Percentiles rank a stretch among this genome's conserved stretches.
phyloP scores from a whole-genome alignment of 2,797 vertebrate species.

The Acrocephalus scirpaceus region DNA sequence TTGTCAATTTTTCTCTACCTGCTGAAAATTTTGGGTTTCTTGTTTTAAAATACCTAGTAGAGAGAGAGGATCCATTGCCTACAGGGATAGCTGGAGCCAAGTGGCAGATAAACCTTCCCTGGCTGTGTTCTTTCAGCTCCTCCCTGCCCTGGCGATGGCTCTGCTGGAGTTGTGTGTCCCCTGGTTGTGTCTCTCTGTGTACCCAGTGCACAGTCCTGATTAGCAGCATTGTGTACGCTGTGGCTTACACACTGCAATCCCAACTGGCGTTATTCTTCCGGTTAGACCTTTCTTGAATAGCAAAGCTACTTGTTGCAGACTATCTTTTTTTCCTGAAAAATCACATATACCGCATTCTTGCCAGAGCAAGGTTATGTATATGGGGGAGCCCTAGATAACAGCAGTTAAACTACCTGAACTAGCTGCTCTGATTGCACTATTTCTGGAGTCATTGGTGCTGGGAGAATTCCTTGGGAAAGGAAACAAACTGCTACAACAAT shows the following conservation, averaged over 20 bases:
- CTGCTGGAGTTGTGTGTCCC: not conserved
- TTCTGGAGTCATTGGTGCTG: not conserved
- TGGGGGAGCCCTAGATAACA: not conserved
- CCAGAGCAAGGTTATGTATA: not conserved
- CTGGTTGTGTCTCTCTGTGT: not conserved
- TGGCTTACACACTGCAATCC: not conserved
- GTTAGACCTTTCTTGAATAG: not conserved
- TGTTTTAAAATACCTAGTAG: constrained; percentile 15
- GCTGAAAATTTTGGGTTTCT: not conserved
- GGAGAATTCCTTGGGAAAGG: not conserved
- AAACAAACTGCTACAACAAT: not conserved
- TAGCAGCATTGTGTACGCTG: rapidly evolving
- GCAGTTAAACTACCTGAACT: not conserved
- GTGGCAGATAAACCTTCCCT: not conserved
- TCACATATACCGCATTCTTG: not conserved
- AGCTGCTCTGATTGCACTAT: not conserved
- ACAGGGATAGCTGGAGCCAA: not conserved
- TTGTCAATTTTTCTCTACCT: constrained; percentile 22
- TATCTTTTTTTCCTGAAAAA: not conserved
- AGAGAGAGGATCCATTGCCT: not conserved
- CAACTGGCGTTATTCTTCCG: not conserved
- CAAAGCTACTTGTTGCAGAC: not conserved
- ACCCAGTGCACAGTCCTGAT: not conserved
- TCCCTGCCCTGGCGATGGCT: not conserved
- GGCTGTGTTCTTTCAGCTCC: not conserved